These are phyloP conservation scores for Leptinotarsa undecemlineata DNA, from an alignment of 1,140 invertebrate species.

Conservation along the genomic window DNA sequence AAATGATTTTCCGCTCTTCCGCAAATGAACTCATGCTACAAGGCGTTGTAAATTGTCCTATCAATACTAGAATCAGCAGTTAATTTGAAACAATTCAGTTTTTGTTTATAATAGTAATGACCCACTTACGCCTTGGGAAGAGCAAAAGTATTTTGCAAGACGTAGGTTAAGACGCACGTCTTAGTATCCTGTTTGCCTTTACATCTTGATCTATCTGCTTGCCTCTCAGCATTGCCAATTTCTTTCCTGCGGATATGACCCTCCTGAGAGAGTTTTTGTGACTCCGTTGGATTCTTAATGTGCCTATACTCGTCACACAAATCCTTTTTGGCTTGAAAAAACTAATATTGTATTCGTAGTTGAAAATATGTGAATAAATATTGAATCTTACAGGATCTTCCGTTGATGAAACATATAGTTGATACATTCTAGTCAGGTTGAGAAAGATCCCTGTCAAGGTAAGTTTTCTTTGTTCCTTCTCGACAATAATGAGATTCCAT, in stretches of 20 bases:
- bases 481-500: too few relatives aligned
- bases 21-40: slow-evolving; percentile 17
- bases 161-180: not conserved
- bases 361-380: not conserved
- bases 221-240: not conserved
- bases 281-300: not conserved
- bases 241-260: not conserved
- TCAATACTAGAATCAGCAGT: slow-evolving; percentile 23
- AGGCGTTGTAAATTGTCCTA: slow-evolving; percentile 31
- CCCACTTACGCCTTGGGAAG: not conserved
- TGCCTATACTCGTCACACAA: not conserved
- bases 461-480: too few relatives aligned
- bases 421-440: too few relatives aligned
- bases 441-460: too few relatives aligned
- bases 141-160: not conserved
- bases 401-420: too few relatives aligned
- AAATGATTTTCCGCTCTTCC: slow-evolving; percentile 25
- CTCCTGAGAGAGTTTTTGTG: not conserved
- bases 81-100: slow-evolving; percentile 24
- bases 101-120: not conserved
- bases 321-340: not conserved
- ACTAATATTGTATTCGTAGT: not conserved
- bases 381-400: not conserved
- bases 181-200: not conserved
- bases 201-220: not conserved